A percentile compares a stretch with the other conserved stretches of the same genome.
These are phyloP conservation scores for Ophiothrix spiculata DNA, from an alignment of 35 echinoderm and acorn worm genomes.

Conservation along the genomic window DNA sequence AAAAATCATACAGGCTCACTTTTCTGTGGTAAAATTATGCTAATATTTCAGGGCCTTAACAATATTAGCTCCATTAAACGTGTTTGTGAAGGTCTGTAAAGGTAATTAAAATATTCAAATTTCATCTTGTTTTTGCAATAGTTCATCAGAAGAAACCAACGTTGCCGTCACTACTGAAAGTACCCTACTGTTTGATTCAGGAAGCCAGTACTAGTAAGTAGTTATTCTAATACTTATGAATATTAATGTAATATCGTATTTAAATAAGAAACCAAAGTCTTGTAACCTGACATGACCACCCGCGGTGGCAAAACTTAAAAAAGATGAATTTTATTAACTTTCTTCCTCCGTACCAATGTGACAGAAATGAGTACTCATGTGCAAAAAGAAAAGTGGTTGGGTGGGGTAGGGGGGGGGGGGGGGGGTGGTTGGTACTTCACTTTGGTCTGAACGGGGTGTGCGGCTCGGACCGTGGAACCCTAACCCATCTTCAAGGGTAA, in stretches of 20 bases:
- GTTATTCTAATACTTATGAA: background rate
- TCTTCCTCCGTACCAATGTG: background rate
- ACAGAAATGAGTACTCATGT: background rate
- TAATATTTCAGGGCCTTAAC: no score
- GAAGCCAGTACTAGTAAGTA: conserved; percentile 89
- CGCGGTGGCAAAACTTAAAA: background rate
- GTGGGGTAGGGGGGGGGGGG: no score
- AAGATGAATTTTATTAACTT: background rate
- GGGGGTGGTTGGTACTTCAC: no score
- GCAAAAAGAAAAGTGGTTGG: background rate
- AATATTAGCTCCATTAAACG: no score
- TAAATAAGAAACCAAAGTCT: no score
- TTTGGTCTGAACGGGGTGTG: no score
- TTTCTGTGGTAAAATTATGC: no score
- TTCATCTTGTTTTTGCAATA: conserved; percentile 4
- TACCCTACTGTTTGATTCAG: conserved; percentile 82
- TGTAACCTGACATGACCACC: background rate
- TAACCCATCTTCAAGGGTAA: no score
- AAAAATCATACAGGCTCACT: no score
- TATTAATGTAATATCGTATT: background rate
- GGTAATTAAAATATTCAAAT: no score
- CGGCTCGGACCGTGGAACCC: no score
- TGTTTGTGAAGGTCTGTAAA: no score
- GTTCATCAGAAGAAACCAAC: conserved; percentile 69
- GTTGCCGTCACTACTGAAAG: conserved; percentile 64